Evolutionary conservation across 2,888 invertebrate genomes (phyloP).

Genomic region (Netelia virgata): DNA sequence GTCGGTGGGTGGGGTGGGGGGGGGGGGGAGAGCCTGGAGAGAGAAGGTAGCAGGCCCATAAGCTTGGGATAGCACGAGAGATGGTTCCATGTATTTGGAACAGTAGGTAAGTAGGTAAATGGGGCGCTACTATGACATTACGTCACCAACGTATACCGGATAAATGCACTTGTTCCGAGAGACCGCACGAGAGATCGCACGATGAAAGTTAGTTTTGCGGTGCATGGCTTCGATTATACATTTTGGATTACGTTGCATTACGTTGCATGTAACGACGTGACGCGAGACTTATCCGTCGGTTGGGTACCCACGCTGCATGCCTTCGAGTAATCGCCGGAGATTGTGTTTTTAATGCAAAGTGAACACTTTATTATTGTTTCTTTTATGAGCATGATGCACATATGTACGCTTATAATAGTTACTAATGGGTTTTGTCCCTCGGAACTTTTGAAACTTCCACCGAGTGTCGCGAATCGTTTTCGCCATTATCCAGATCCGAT

Average conservation of each 20-base stretch:
- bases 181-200: constrained; percentile 52
- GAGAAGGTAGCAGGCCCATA: neutral
- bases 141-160: constrained; percentile 55
- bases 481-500: too few relatives aligned
- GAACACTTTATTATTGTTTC: too few relatives aligned
- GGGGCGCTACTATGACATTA: constrained; percentile 50
- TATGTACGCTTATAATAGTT: too few relatives aligned
- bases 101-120: constrained; percentile 67
- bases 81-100: constrained; percentile 11
- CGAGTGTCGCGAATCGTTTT: too few relatives aligned
- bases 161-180: constrained; percentile 63
- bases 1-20: too few relatives aligned
- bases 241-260: constrained; percentile 53
- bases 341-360: too few relatives aligned
- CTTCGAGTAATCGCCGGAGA: neutral
- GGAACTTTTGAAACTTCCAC: too few relatives aligned
- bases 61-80: constrained; percentile 3
- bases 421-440: too few relatives aligned
- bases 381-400: too few relatives aligned
- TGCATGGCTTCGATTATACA: constrained; percentile 57
- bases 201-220: constrained; percentile 56
- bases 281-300: neutral
- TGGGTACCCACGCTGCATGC: neutral
- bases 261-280: constrained; percentile 33
- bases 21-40: neutral